Base-by-base conservation (phyloP, 2,113 vertebrate genomes). In the Grus americana region DNA sequence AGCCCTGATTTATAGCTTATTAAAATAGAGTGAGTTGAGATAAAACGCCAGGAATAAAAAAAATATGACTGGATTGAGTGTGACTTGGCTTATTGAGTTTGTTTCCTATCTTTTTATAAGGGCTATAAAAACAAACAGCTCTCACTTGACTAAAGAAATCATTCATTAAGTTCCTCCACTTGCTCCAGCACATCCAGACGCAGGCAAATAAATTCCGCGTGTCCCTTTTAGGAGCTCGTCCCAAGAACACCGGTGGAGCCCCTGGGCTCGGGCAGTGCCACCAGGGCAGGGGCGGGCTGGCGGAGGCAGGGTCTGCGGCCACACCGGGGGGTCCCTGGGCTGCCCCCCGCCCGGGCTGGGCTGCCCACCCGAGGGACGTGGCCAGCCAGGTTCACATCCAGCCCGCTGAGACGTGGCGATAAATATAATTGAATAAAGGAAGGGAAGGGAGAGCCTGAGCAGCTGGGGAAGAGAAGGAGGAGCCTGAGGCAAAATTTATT, bases 401-500 rank as follows among this genome's bases (percentile, higher is more conserved):
- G 54, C 66, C 46, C 20, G 5, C 67, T 40, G 21, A 58, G 84
- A 79, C 29, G 19, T 30, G 44, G 59, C n/a, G 44, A 46, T 42
- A 86, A 92, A 86, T 4, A 55, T 82, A 86, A 97, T 58, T 44
- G 93, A 80, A 95, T 74, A 81, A 92, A 73, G 68, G 5, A 27
- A 49, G n/a, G 67, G 67, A 38, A n/a, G 29, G 7, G n/a, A 22
- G 18, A 79, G 79, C n/a, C 68, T 50, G 75, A 91, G 44, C 67
- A 79, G 91, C 80, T n/a, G 54, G 38, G 30, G 79, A 70, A 85
- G 96, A 93, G 93, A 81, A 98, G 98, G 98, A 96, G 95, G 97
- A 98, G 97, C 97, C 97, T 92, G 93, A 97, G 98, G 98, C 98
- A 98, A 98, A 98, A 98, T 99, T 98, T 98, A 98, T 98, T 98